Evolutionary conservation across 92 coral and sea anemone genomes (phyloP), one percentile per base, ranked within the genome.

Genomic region (Plumapathes pennacea): DNA sequence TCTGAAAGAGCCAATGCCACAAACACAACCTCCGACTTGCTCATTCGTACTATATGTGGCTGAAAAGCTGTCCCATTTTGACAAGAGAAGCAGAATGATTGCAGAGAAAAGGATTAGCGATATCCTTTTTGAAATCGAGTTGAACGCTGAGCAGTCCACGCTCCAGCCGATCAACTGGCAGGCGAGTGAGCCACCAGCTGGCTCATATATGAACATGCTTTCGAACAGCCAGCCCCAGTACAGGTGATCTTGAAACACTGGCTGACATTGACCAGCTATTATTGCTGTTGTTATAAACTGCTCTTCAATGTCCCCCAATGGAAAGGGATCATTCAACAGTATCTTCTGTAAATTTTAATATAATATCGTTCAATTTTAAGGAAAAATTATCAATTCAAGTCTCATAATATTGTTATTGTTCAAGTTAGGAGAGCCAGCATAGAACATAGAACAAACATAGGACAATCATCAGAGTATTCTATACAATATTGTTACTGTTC

Each of bases 1-100:
- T 25, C 74, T 73, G 57, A 81, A 81, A 67, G 65, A 73, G 32
- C 81, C 81, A 10, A n/a, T n/a, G n/a, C n/a, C n/a, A n/a, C n/a
- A n/a, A n/a, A n/a, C n/a, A n/a, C n/a, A n/a, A n/a, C n/a, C n/a
- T n/a, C n/a, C n/a, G n/a, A n/a, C n/a, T n/a, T 63, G 57, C 32
- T 48, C 55, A 8, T 64, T 54, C 45, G 19, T 70, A 4, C 42
- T 63, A 2, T 64, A 72, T 50, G 74, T 79, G n/a, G 50, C 85
- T 44, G 81, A 72, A 19, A 79, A 55, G 47, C 44, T 79, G 46
- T 23, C 36, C 30, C 28, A 19, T 19, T 74, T 63, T 44, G 73
- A 74, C 42, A 54, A 57, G 46, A 45, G 73, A 23, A 13, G 25
- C 5, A 47, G 81, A 19, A 51, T 62, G 59, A 64, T 74, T 7